Percentiles rank a stretch among this genome's conserved stretches.
Conservation (phyloP, 1,140 invertebrate genomes). For the Lanistes nyassanus region DNA sequence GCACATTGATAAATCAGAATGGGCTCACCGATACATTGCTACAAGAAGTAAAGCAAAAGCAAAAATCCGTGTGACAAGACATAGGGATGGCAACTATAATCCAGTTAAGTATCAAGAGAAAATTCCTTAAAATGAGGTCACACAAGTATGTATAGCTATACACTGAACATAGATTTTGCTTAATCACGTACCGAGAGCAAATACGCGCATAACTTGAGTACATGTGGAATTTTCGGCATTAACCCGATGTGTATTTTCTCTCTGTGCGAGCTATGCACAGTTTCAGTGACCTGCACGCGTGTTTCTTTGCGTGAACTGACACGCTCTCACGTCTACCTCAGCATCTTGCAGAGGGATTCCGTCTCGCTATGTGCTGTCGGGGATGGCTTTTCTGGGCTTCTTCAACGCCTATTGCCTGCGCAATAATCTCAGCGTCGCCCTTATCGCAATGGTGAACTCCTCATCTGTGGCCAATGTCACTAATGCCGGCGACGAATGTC, state of each 20-base stretch:
- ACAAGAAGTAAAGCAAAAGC: too few relatives aligned
- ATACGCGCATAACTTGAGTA: background rate
- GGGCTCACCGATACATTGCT: too few relatives aligned
- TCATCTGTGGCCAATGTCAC: background rate
- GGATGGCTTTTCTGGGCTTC: slow-evolving; percentile 84
- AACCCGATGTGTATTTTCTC: background rate
- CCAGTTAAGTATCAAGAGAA: too few relatives aligned
- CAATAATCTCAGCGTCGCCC: slow-evolving; percentile 96
- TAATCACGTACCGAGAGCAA: too few relatives aligned
- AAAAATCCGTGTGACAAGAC: too few relatives aligned
- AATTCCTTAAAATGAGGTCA: too few relatives aligned
- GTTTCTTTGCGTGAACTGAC: background rate
- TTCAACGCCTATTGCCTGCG: slow-evolving; percentile 85
- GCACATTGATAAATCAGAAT: too few relatives aligned
- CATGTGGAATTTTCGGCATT: background rate
- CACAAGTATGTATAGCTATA: too few relatives aligned
- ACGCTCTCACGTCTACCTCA: background rate
- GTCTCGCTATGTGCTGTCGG: slow-evolving; percentile 69
- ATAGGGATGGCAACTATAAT: too few relatives aligned
- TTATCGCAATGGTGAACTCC: slow-evolving; percentile 91
- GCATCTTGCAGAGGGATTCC: slow-evolving; percentile 2
- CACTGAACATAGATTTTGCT: too few relatives aligned
- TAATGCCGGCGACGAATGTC: background rate
- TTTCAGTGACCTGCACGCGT: background rate
- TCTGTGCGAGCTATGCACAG: background rate